These are phyloP conservation scores for Drosophila affinis DNA, from an alignment of 2,888 invertebrate species.

Conservation along the genomic window DNA sequence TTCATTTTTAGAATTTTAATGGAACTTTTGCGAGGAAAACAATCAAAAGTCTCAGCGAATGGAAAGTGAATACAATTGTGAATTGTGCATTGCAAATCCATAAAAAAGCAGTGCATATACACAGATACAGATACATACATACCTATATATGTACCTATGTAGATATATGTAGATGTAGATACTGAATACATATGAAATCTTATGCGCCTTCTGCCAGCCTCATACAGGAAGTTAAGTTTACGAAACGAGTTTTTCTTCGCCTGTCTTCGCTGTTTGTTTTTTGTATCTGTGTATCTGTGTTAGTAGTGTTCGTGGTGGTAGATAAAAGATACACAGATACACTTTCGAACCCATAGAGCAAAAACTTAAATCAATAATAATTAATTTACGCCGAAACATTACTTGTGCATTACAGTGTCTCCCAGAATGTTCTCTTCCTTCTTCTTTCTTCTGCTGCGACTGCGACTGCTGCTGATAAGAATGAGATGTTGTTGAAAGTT, in stretches of 20 bases:
- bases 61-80: constrained; percentile 33
- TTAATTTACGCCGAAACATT: constrained; percentile 33
- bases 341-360: constrained; percentile 29
- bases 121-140: constrained; percentile 5
- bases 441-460: no score
- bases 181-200: not conserved
- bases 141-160: not conserved
- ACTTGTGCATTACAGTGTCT: not conserved
- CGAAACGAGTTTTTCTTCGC: constrained; percentile 36
- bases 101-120: not conserved
- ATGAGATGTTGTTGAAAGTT: constrained; percentile 1
- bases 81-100: constrained; percentile 12
- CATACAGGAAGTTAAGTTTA: constrained; percentile 41
- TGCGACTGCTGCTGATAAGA: constrained; percentile 13
- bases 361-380: constrained; percentile 14
- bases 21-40: constrained; percentile 24
- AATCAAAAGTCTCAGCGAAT: constrained; percentile 25
- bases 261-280: constrained; percentile 17
- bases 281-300: constrained; percentile 15
- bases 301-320: constrained; percentile 16
- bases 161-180: constrained; percentile 9
- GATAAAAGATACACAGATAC: constrained; percentile 36
- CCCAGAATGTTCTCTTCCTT: no score
- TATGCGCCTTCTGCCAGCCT: constrained; percentile 4
- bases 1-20: constrained; percentile 52